Percentiles rank a stretch among this genome's conserved stretches.
phyloP scores from a whole-genome alignment of 2,888 invertebrate genomes.

The Drosophila tanythrix region DNA sequence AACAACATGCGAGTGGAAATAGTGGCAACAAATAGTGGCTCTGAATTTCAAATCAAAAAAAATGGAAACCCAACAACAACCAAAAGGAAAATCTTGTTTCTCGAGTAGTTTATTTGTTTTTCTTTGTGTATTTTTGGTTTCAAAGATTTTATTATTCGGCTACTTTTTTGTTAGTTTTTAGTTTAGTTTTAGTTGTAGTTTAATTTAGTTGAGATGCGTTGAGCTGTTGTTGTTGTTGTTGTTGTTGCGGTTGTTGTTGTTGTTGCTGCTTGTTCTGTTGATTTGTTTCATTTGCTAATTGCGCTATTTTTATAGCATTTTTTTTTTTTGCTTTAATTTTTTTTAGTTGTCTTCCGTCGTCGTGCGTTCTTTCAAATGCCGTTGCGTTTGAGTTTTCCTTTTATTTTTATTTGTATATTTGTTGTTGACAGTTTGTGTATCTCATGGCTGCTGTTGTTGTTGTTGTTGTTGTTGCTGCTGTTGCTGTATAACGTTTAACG shows the following conservation, averaged over 20 bases:
- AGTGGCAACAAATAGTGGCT: constrained; percentile 12
- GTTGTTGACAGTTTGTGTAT: constrained; percentile 64
- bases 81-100: constrained; percentile 31
- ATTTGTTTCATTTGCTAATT: constrained; percentile 70
- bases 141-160: constrained; percentile 31
- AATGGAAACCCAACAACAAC: constrained; percentile 36
- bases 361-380: constrained; percentile 61
- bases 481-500: constrained; percentile 69
- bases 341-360: constrained; percentile 23
- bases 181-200: constrained; percentile 36
- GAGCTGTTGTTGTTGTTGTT: constrained; percentile 30
- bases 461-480: constrained; percentile 46
- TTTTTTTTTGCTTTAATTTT: constrained; percentile 1
- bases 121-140: constrained; percentile 36
- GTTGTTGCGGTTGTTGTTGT: neutral
- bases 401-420: constrained; percentile 24
- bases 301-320: constrained; percentile 67
- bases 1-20: constrained; percentile 64
- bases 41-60: constrained; percentile 20
- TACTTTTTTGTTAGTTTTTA: constrained; percentile 42
- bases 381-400: constrained; percentile 43
- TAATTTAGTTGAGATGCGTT: constrained; percentile 22
- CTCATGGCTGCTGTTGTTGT: constrained; percentile 32
- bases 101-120: constrained; percentile 1
- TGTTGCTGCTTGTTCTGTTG: constrained; percentile 10